Base-by-base conservation (phyloP, 92 coral and sea anemone species). In the Porites lobata region DNA sequence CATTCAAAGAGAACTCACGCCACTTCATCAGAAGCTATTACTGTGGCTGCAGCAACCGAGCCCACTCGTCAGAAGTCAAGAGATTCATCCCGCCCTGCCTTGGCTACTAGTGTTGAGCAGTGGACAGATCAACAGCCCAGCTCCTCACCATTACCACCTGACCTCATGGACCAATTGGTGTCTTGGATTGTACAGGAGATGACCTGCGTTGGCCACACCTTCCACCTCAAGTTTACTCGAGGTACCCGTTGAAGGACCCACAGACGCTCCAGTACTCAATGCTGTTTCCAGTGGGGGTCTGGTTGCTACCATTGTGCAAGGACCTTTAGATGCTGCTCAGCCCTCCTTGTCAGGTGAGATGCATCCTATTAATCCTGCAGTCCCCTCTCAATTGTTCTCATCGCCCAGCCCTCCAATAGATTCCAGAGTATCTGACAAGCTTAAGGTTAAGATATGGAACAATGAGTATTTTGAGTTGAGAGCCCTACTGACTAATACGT, bases 371-470 rank as follows among this genome's bases (percentile, higher is more conserved):
- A 29, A 29, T 29, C 32, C 32, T 29, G 32, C 32, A 32, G 82
- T 72, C 21, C 82, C 88, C 50, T 15, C 72, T 32, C 51, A 84
- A 21, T 32, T 73, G 52, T 87, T 80, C 58, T 24, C 85, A 52
- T 87, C 91, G 24, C 86, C 80, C 17, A 88, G 91, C 51, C 77
- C 82, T 22, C 75, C 87, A 18, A 64, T 88, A 52, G 91, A 88
- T 53, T 77, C 87, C n/a, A 54, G 91, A 22, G 81, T 81, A 21
- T 88, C 91, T 0, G 87, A 88, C 19, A 88, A 88, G 43, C 63
- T 88, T 29, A 50, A 47, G 21, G 87, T 82, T 11, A 88, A 88
- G 86, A 81, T 81, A 52, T 88, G 82, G 91, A 75, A 63, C 67
- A 81, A 81, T 13, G 87, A 88, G 74, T 88, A 15, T 56, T 47